Evolutionary conservation across 1,140 invertebrate species (phyloP), one percentile per base, ranked within the genome.

Genomic region (Drosophila sturtevanti): DNA sequence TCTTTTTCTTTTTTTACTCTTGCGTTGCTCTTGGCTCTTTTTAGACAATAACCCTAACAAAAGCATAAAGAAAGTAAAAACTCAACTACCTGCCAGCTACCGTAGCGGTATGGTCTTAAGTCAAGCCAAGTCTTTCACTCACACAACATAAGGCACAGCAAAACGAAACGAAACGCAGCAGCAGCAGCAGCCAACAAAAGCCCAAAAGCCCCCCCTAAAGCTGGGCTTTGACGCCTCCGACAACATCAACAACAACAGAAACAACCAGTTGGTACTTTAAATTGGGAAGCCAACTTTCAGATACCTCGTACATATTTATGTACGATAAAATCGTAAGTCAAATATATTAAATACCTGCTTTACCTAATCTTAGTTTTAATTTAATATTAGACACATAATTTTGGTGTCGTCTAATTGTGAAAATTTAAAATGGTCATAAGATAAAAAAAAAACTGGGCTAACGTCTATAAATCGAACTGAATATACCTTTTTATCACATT

Each of bases 41-140:
- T 48, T 48, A 58, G 63, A 76, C 68, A 67, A 65, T 63, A 61
- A 60, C 72, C 59, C 41, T 48, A 48, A 48, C 60, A 34, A 52
- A 66, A 61, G 69, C 66, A 56, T 79, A 74, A 87, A 81, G 81
- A 86, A 86, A 86, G 81, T 87, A 81, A 87, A 85, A 78, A 87
- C 65, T 74, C 67, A 68, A 74, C 71, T 68, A 64, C 31, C 63
- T 68, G 63, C n/a, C 51, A 35, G 71, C 65, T 86, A 86, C 81
- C 77, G 75, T 73, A 52, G 71, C 72, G 59, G 54, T 21, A 18
- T 48, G 41, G 70, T 75, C 64, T 78, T 69, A 78, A 64, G 63
- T 58, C 68, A 69, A 48, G 16, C 41, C 66, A 70, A 68, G 72
- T 79, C 68, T 82, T 65, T 66, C 55, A 24, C 60, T 18, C 16